Conservation (phyloP, 2,113 vertebrate genomes). For the Mellivora capensis region DNA sequence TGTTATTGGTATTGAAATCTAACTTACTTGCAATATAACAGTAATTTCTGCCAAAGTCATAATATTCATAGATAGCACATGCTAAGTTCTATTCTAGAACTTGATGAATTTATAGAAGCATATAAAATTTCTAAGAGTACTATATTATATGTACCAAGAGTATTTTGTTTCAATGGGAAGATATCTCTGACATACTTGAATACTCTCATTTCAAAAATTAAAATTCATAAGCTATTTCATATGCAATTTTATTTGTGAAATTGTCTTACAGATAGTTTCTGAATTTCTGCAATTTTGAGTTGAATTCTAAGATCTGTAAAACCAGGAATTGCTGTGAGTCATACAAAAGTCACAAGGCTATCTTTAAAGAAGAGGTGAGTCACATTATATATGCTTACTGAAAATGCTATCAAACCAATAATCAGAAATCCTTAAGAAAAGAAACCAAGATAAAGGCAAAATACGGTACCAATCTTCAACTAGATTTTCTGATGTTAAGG, state of each 20-base stretch:
- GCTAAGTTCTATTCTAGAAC: constrained; percentile 8
- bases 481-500: background rate
- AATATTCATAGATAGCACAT: background rate
- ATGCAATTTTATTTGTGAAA: background rate
- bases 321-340: background rate
- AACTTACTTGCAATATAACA: background rate
- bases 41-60: background rate
- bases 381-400: background rate
- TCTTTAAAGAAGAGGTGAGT: background rate
- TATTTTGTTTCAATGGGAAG: background rate
- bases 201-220: background rate
- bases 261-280: background rate
- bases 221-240: background rate
- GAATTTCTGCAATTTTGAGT: background rate
- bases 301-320: background rate
- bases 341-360: background rate
- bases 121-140: background rate
- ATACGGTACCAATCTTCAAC: background rate
- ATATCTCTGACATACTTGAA: background rate
- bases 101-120: background rate
- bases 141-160: background rate
- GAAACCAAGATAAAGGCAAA: background rate
- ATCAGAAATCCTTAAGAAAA: background rate
- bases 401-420: background rate
- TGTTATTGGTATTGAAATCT: background rate